Base-by-base conservation (phyloP, 2,888 invertebrate species). In the Lasioglossum calceatum region DNA sequence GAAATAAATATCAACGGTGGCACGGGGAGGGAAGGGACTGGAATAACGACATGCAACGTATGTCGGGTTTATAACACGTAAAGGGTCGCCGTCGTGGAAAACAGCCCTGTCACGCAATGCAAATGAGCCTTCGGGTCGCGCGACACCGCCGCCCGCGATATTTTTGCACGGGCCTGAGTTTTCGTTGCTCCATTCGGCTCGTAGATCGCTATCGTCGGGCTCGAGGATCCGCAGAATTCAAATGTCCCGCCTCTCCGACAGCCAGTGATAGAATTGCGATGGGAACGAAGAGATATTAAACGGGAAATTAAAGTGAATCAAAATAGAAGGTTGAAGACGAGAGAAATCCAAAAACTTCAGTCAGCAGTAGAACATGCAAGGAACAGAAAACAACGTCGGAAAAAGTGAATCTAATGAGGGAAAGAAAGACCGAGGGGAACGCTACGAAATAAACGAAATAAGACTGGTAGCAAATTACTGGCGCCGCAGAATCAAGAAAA, bases 31-130 rank as follows among this genome's bases (percentile, higher is more conserved):
- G 47, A 73, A 72, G 81, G 75, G 50, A 50, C 78, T 73, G 80
- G 80, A 87, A 79, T 88, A 90, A 86, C 88, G 88, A 92, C 90
- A 91, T 88, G 92, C 90, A 90, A 91, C 87, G 91, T 88, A 89
- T 80, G 85, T 85, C 81, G 85, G 82, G 84, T 87, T 88, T 89
- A 82, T 90, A 91, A 91, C 92, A 92, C 91, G 92, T 92, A 91
- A 92, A 90, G 91, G 91, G 85, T 89, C 85, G 91, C 87, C 82
- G 85, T 87, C 85, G 88, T 80, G 90, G 90, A 92, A 92, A 93
- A 91, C 90, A 89, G 89, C 81, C 86, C 88, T 88, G 92, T 93
- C 94, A 94, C 93, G 94, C 93, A 92, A 93, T 93, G 93, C 92
- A 94, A 94, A 94, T 92, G 92, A 93, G 91, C 88, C 85, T 82